Evolutionary conservation across 2,113 vertebrate species (phyloP).

Genomic region (Anguilla japonica): DNA sequence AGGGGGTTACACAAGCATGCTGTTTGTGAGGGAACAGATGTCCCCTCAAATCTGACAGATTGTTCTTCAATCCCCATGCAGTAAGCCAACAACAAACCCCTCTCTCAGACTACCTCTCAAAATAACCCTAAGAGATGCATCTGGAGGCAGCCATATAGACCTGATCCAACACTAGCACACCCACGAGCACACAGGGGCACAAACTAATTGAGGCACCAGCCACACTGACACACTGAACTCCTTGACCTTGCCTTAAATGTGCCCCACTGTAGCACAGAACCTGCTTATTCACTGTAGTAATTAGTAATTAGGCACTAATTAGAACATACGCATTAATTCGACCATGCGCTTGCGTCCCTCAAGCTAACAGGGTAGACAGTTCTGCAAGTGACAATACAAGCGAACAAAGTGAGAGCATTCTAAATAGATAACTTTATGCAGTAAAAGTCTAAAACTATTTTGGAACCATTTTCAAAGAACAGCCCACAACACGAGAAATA

Average conservation of each 20-base stretch:
- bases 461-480: background rate
- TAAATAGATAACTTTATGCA: background rate
- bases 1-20: conserved; percentile 47
- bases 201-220: background rate
- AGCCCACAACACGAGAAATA: background rate
- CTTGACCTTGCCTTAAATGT: background rate
- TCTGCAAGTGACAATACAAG: background rate
- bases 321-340: background rate
- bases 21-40: conserved; percentile 46
- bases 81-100: conserved; percentile 26
- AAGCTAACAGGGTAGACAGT: background rate
- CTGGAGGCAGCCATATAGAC: background rate
- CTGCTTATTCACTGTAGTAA: background rate
- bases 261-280: background rate
- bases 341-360: background rate
- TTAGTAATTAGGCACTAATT: too few species aligned
- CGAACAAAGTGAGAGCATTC: background rate
- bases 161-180: background rate
- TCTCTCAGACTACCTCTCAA: background rate
- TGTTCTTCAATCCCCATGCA: conserved; percentile 30
- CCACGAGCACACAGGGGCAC: background rate
- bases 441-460: background rate
- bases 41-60: conserved; percentile 46
- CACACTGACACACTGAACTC: background rate
- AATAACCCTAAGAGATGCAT: background rate